Base-by-base conservation (phyloP, 2,113 vertebrate species). In the Okapia johnstoni region DNA sequence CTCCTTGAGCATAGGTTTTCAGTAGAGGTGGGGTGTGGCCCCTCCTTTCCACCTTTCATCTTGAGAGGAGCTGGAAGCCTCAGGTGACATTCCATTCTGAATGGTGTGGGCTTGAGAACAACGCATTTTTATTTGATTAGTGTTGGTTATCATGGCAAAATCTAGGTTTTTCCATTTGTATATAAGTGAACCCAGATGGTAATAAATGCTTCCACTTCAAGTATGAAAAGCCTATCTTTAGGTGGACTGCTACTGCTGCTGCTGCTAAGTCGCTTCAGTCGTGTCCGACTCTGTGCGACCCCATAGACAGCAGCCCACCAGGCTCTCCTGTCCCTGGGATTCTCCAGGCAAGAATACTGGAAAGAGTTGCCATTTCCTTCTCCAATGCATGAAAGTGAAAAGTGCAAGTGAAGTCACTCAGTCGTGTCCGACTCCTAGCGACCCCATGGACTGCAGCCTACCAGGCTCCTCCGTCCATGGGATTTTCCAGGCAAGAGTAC, bases 161-260 rank as follows among this genome's bases (percentile, higher is more conserved):
- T 77, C 55, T 80, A 48, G 46, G 48, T 80, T 87, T 97, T 97
- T 86, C 9, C n/a, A 89, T 86, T 88, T 92, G 55, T 21, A 36
- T 61, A 28, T 92, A 90, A 70, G 36, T 60, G 46, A 92, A 81
- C 10, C 4, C 50, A 97, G 40, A 80, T 80, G 92, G 28, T 94
- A 96, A 19, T 90, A 57, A 96, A 85, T 86, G 13, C 25, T 96
- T 88, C 14, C 28, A 83, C 17, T 88, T 94, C 43, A 90, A 63
- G 84, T 46, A 55, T 66, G 43, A 85, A 95, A 96, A 90, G 5
- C 12, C 26, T 58, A 66, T 40, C 61, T 88, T 85, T 66, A 93
- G 61, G 61, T 83, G 12, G 13, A 88, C 90, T 76, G 40, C 40
- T 40, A 4, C 40, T 40, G 40, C 40, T 40, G 40, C 40, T 40